A percentile compares a stretch with the other conserved stretches of the same genome.
These are phyloP conservation scores for Oxygymnocypris stewartii DNA, from an alignment of 2,113 vertebrate species.

Conservation along the genomic window DNA sequence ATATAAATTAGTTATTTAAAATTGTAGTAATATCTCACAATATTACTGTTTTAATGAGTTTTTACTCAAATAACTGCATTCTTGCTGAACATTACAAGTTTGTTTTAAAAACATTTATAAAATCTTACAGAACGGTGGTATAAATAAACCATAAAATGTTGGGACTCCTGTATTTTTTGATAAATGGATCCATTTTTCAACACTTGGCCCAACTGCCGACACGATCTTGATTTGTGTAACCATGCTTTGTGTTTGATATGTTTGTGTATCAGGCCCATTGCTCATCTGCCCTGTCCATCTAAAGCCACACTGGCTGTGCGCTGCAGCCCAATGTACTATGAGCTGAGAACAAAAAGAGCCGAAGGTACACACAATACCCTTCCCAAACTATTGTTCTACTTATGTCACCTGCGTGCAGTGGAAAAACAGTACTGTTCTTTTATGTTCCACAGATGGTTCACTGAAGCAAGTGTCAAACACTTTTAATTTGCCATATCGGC, in stretches of 20 bases:
- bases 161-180: neutral
- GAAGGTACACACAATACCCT: constrained; percentile 71
- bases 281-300: constrained; percentile 90
- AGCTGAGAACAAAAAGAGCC: constrained; percentile 75
- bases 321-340: constrained; percentile 92
- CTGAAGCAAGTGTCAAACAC: constrained; percentile 64
- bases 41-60: neutral
- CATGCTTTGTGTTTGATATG: neutral
- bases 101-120: neutral
- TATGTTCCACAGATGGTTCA: constrained; percentile 69
- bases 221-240: neutral
- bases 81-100: neutral
- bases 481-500: constrained; percentile 84
- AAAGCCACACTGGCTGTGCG: constrained; percentile 97
- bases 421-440: neutral
- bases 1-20: neutral
- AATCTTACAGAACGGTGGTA: neutral
- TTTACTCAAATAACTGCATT: neutral
- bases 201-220: neutral
- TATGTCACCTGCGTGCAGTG: neutral
- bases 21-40: neutral
- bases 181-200: neutral
- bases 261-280: constrained; percentile 79
- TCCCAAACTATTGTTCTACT: neutral
- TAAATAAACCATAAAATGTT: neutral